Base-by-base conservation (phyloP, 2,888 invertebrate genomes). In the Pachycephus smyrnensis region DNA sequence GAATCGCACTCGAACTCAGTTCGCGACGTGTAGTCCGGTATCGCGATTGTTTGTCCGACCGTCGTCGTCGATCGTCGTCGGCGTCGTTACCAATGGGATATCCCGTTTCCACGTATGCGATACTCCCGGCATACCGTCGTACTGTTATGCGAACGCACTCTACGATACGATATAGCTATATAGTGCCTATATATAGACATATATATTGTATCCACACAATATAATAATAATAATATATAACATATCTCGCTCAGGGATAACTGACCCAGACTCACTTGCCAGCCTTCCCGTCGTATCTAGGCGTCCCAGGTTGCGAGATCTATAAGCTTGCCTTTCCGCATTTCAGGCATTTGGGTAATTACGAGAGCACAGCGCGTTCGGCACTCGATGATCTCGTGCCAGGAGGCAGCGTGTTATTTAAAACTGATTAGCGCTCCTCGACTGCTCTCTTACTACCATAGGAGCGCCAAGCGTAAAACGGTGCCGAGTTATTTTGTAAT, bases 101-200 rank as follows among this genome's bases (percentile, higher is more conserved):
- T 90, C 90, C 88, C 89, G 87, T 90, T 90, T 90, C 90, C 86
- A 84, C 12, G 71, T 71, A 71, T 55, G 55, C 55, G 55, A 55
- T 23, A 55, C 55, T 55, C 55, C 55, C 55, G 55, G 55, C 23
- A 55, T 55, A 55, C 55, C 55, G 55, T 55, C 55, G 55, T 55
- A 55, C 71, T 31, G 71, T 33, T 33, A 71, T 32, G 71, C 71
- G 71, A 31, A 32, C 71, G 71, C 32, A 71, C 23, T 55, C 9
- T 55, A 55, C 9, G 23, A 23, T 55, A 23, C 23, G 9, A 55
- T 2, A 55, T 23, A 23, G 15, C 2, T 55, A 23, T 2, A 55
- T 6, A 40, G 12, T 37, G 37, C 9, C 23, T 9, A 9, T 40
- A 40, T 55, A 55, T 55, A 23, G 15, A 55, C 15, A 40, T 55